These are phyloP conservation scores for Polymixis flavicincta DNA, from an alignment of 2,888 invertebrate genomes.

Conservation along the genomic window DNA sequence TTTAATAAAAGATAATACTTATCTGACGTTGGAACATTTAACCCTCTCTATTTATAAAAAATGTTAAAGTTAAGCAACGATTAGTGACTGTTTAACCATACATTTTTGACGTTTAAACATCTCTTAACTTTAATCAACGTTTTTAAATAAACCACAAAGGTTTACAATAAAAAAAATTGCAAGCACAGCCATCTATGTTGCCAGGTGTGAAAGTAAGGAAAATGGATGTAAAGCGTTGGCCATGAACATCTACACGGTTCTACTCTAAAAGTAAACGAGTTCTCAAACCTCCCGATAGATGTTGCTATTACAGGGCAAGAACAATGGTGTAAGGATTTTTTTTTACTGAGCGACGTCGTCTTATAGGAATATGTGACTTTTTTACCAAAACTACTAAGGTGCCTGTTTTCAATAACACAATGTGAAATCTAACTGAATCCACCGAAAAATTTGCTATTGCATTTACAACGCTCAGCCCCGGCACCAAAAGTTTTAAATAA, in stretches of 20 bases:
- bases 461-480: too few relatives aligned
- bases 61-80: too few relatives aligned
- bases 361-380: too few relatives aligned
- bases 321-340: rapidly evolving
- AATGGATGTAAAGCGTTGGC: neutral
- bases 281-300: constrained; percentile 43
- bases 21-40: neutral
- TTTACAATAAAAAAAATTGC: neutral
- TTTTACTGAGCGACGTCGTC: neutral
- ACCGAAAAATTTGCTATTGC: neutral
- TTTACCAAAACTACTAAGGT: neutral
- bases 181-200: constrained; percentile 49
- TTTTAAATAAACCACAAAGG: too few relatives aligned
- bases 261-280: constrained; percentile 19
- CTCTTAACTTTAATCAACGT: too few relatives aligned
- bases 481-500: neutral
- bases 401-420: neutral
- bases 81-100: too few relatives aligned
- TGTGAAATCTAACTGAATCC: neutral
- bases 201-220: constrained; percentile 15
- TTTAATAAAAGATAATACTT: neutral
- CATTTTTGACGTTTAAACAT: too few relatives aligned
- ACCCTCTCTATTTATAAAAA: too few relatives aligned
- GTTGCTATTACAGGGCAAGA: constrained; percentile 23
- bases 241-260: neutral